Evolutionary conservation across 2,888 invertebrate genomes (phyloP), one percentile per base, ranked within the genome.

Genomic region (Andrena trimmerana): DNA sequence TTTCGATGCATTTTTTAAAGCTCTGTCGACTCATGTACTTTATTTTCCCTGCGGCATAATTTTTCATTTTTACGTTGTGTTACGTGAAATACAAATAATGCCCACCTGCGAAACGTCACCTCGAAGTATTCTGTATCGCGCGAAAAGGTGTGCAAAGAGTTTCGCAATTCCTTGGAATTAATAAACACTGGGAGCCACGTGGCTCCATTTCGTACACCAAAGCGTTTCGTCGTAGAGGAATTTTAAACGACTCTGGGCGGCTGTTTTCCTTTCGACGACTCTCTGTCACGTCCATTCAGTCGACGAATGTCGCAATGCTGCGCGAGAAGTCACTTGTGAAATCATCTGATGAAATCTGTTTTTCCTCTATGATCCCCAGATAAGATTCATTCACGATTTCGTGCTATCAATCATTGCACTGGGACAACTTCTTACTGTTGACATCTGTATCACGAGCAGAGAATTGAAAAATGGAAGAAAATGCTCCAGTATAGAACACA

Each of bases 321-420:
- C 57, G 36, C 52, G 50, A 73, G 67, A 42, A 52, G 36, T 62
- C 62, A 31, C 67, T 78, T 78, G 50, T 54, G 67, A 80, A 80
- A 77, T 66, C 77, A 10, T n/a, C 74, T 70, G 69, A 66, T 62
- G 77, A 80, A 80, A 80, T 70, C 66, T 27, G 10, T 27, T 20
- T 52, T 80, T 80, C 70, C n/a, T 68, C 31, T 48, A 20, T 16
- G 33, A 79, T 33, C 24, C 8, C 20, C 0, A 27, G 59, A 78
- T 78, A 66, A 66, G 59, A 50, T 66, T 78, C 66, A 78, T 78
- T 78, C 59, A 78, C 20, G 29, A 66, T 50, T 66, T 33, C 29
- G n/a, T 54, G 36, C 27, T 1, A n/a, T 57, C 10, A 2, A 66
- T 24, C 16, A 27, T 27, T 6, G 13, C 8, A 24, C 10, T 24